Percentiles rank a stretch among this genome's conserved stretches.
These are phyloP conservation scores for Python bivittatus DNA, from an alignment of 2,113 vertebrate species.

Conservation along the genomic window DNA sequence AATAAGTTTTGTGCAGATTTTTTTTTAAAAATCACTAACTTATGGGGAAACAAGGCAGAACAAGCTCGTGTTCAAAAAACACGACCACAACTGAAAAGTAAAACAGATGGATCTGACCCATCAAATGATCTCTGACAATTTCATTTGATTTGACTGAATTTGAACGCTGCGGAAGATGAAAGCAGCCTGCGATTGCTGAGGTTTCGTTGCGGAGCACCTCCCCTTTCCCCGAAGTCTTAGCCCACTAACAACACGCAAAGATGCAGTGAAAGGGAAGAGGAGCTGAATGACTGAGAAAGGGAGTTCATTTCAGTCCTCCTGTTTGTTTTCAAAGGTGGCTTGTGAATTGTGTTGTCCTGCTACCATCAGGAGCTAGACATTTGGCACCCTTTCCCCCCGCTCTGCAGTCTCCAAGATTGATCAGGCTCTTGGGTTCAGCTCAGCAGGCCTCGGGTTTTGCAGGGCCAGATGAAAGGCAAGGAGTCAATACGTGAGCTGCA, in stretches of 20 bases:
- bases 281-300: neutral
- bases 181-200: neutral
- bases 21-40: too few species aligned
- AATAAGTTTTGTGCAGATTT: too few species aligned
- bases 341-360: neutral
- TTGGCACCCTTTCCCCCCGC: neutral
- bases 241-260: neutral
- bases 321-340: neutral
- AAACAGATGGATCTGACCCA: too few species aligned
- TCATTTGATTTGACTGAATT: neutral
- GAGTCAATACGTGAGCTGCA: neutral
- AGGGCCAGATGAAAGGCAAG: neutral
- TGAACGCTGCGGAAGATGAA: neutral
- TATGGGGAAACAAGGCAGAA: too few species aligned
- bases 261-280: neutral
- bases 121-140: too few species aligned
- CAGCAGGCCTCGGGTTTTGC: neutral
- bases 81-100: too few species aligned
- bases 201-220: neutral
- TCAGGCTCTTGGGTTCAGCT: neutral
- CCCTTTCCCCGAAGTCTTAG: neutral
- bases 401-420: neutral
- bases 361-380: neutral
- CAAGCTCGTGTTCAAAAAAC: too few species aligned
- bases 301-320: neutral